These are phyloP conservation scores for Maconellicoccus hirsutus DNA, from an alignment of 1,140 invertebrate species.

Conservation along the genomic window DNA sequence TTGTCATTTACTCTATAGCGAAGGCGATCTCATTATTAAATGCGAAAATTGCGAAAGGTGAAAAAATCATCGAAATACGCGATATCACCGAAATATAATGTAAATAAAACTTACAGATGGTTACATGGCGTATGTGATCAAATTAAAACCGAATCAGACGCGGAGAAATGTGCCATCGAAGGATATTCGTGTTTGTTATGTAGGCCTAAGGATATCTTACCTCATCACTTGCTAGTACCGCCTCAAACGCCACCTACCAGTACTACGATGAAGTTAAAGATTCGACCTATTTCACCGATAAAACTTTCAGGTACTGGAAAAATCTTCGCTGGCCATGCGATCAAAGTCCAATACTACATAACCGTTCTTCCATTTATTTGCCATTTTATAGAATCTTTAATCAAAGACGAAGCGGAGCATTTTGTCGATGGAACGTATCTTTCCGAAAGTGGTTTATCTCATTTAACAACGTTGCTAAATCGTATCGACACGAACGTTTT, in stretches of 20 bases:
- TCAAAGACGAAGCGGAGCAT: slow-evolving; percentile 37
- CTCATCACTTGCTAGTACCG: slow-evolving; percentile 49
- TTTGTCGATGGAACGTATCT: slow-evolving; percentile 76
- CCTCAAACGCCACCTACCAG: slow-evolving; percentile 35
- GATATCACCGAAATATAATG: no score
- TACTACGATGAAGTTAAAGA: slow-evolving; percentile 33
- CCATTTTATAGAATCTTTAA: not conserved
- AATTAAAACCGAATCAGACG: slow-evolving; percentile 74
- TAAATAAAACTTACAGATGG: slow-evolving; percentile 52
- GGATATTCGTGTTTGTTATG: slow-evolving; percentile 84
- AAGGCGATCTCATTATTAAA: slow-evolving; percentile 90
- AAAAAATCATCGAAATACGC: no score
- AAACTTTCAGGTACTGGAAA: not conserved
- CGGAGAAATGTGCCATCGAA: slow-evolving; percentile 71
- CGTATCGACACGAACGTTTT: slow-evolving; percentile 43
- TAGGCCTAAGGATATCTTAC: slow-evolving; percentile 61
- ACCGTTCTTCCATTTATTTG: no score
- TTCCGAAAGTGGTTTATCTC: slow-evolving; percentile 63
- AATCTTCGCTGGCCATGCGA: no score
- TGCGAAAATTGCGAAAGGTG: slow-evolving; percentile 78
- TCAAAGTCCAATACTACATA: no score
- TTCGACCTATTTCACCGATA: slow-evolving; percentile 34
- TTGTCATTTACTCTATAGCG: slow-evolving; percentile 70
- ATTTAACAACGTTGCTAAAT: slow-evolving; percentile 60
- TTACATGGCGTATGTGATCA: slow-evolving; percentile 85